These are phyloP conservation scores for Hypercompe scribonia DNA, from an alignment of 2,888 invertebrate species.

Conservation along the genomic window DNA sequence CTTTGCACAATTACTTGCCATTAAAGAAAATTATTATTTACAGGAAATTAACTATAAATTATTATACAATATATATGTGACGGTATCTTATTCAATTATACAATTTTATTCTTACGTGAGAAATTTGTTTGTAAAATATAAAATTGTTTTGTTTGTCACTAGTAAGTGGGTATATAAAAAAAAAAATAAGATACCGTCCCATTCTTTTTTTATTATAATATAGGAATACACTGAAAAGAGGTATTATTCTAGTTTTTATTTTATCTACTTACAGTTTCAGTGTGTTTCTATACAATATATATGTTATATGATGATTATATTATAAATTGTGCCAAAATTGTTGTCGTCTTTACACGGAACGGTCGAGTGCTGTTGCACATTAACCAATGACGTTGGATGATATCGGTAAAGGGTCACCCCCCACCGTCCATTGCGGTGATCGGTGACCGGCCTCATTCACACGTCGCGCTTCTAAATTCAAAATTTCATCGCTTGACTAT, in stretches of 20 bases:
- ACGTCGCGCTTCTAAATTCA: slow-evolving; percentile 49
- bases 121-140: too few species aligned
- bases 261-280: slow-evolving; percentile 18
- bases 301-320: slow-evolving; percentile 13
- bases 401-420: slow-evolving; percentile 20
- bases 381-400: slow-evolving; percentile 28
- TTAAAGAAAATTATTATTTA: neutral
- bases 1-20: neutral
- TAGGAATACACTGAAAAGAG: neutral
- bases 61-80: neutral
- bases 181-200: neutral
- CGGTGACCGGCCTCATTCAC: slow-evolving; percentile 24
- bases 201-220: neutral
- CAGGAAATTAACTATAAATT: neutral
- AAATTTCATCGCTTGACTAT: slow-evolving; percentile 47
- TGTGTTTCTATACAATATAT: slow-evolving; percentile 21
- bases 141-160: too few species aligned
- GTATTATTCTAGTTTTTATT: too few species aligned
- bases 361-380: slow-evolving; percentile 27
- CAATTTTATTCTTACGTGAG: too few species aligned
- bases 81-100: neutral
- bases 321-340: slow-evolving; percentile 16
- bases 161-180: too few species aligned
- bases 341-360: slow-evolving; percentile 24
- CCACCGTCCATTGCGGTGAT: slow-evolving; percentile 18